A percentile compares a stretch with the other conserved stretches of the same genome.
Evolutionary conservation across 2,888 invertebrate species (phyloP).

Genomic region (Synergus japonicus): DNA sequence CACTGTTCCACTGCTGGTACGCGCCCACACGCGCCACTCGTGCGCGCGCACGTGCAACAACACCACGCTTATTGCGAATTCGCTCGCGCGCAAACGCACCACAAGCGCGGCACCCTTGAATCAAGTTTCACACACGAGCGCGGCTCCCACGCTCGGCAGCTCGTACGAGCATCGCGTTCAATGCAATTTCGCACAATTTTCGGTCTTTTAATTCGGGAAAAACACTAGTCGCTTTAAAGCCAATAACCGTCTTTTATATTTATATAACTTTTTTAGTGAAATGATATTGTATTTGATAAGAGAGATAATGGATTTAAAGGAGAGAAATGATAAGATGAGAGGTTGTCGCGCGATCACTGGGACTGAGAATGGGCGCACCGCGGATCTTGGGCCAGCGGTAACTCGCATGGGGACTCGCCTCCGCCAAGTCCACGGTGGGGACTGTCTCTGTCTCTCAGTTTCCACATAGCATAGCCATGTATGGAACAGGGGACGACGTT

Average conservation of each 20-base stretch:
- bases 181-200: neutral
- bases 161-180: constrained; percentile 49
- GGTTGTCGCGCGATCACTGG: constrained; percentile 11
- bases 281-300: neutral
- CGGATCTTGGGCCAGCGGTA: constrained; percentile 53
- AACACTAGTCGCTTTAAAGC: neutral
- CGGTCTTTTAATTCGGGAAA: neutral
- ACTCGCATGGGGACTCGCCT: constrained; percentile 65
- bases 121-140: constrained; percentile 52
- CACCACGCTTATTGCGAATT: constrained; percentile 52
- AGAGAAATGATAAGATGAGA: constrained; percentile 13
- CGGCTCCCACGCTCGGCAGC: constrained; percentile 54
- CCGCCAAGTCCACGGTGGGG: constrained; percentile 63
- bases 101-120: constrained; percentile 52
- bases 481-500: constrained; percentile 74
- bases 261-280: constrained; percentile 25
- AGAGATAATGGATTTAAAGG: neutral
- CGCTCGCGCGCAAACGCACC: constrained; percentile 60
- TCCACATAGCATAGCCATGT: constrained; percentile 77
- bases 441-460: constrained; percentile 70
- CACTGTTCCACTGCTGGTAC: constrained; percentile 50
- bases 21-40: constrained; percentile 55
- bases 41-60: constrained; percentile 52
- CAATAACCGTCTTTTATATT: constrained; percentile 43
- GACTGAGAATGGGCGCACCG: constrained; percentile 38